phyloP scores from a whole-genome alignment of 2,797 vertebrate species.

The Pseudomugil tenellus region DNA sequence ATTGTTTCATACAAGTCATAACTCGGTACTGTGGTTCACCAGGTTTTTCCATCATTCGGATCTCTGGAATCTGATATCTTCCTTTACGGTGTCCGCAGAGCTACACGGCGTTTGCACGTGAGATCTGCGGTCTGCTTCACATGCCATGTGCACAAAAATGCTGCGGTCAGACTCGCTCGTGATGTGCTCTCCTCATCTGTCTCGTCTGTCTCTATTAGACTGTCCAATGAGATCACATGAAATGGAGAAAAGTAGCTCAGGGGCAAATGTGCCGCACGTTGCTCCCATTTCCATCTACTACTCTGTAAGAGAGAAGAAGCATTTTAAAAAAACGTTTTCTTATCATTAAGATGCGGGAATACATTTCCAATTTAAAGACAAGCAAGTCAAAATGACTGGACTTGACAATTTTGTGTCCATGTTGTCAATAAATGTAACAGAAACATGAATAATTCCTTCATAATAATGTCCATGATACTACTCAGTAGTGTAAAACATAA shows the following conservation, averaged over 20 bases:
- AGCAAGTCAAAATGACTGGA: background rate
- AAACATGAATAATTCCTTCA: background rate
- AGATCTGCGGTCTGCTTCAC: constrained; percentile 40
- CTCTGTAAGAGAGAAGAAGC: constrained; percentile 1
- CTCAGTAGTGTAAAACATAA: background rate
- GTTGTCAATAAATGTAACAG: background rate
- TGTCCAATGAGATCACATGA: constrained; percentile 41
- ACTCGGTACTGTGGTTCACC: constrained; percentile 44
- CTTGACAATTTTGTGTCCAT: background rate
- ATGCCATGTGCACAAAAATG: constrained; percentile 40
- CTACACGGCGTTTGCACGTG: constrained; percentile 31
- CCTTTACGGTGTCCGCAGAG: constrained; percentile 45
- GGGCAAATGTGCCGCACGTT: constrained; percentile 35
- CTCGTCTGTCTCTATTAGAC: constrained; percentile 52
- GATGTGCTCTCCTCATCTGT: constrained; percentile 45
- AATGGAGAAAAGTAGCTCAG: constrained; percentile 32
- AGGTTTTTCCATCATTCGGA: constrained; percentile 67
- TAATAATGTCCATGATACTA: background rate
- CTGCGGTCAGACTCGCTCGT: constrained; percentile 49
- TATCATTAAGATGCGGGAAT: background rate
- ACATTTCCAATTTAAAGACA: background rate
- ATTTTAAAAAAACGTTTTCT: background rate
- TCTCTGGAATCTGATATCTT: constrained; percentile 58
- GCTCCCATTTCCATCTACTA: constrained; percentile 13
- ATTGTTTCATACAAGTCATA: constrained; percentile 52